Evolutionary conservation across 2,113 vertebrate genomes (phyloP).

Genomic region (Australoheros scitulus): DNA sequence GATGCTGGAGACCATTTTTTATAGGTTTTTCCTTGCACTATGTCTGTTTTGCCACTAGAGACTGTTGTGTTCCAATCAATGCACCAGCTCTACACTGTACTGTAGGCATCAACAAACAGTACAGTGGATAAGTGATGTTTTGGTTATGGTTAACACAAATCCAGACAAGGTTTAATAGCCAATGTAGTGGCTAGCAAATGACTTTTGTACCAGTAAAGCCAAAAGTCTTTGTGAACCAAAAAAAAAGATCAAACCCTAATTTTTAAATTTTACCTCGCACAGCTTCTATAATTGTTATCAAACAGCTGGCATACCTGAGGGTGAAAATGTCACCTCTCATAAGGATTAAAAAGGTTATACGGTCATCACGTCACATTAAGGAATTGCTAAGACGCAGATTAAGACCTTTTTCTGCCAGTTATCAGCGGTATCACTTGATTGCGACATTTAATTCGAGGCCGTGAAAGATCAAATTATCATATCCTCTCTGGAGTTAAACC

Average conservation of each 20-base stretch:
- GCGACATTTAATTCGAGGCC: slow-evolving; percentile 26
- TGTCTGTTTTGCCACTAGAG: slow-evolving; percentile 66
- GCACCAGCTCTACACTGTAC: background rate
- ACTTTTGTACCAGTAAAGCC: background rate
- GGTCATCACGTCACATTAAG: background rate
- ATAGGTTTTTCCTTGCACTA: slow-evolving; percentile 36
- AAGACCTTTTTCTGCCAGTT: slow-evolving; percentile 3
- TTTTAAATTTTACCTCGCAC: background rate
- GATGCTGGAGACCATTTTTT: background rate
- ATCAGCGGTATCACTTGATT: slow-evolving; percentile 15
- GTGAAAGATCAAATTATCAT: slow-evolving; percentile 23
- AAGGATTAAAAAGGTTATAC: slow-evolving; percentile 21
- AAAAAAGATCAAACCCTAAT: no score
- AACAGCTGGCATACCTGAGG: slow-evolving; percentile 4
- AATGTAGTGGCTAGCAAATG: background rate
- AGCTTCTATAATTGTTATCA: slow-evolving; percentile 12
- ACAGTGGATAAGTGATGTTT: background rate
- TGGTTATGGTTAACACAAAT: background rate
- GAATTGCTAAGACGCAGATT: slow-evolving; percentile 12
- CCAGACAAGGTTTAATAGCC: background rate
- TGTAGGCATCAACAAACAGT: background rate
- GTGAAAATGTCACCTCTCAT: slow-evolving; percentile 38
- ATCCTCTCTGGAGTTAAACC: background rate
- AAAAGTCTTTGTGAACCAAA: background rate
- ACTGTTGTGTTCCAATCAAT: slow-evolving; percentile 62